A percentile compares a stretch with the other conserved stretches of the same genome.
Evolutionary conservation across 1,140 invertebrate genomes (phyloP).

Genomic region (Araneus ventricosus): DNA sequence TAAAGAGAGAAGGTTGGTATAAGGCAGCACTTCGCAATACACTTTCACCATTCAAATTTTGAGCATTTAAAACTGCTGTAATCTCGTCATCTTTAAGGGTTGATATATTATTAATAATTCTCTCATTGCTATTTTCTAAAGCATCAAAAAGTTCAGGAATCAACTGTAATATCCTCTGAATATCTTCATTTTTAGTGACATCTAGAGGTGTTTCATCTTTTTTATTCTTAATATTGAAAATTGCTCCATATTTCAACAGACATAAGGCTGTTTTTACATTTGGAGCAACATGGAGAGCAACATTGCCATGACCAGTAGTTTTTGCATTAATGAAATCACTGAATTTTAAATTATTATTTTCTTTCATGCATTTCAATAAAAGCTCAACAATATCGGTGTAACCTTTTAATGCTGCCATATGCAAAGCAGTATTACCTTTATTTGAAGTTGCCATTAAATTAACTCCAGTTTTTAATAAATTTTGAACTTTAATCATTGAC

Average conservation of each 20-base stretch:
- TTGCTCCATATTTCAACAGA: slow-evolving; percentile 44
- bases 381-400: slow-evolving; percentile 55
- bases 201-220: slow-evolving; percentile 1
- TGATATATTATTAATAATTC: background rate
- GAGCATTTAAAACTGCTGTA: background rate
- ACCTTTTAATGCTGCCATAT: slow-evolving; percentile 60
- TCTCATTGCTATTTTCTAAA: background rate
- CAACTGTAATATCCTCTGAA: background rate
- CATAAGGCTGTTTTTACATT: background rate
- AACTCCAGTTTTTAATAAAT: slow-evolving; percentile 76
- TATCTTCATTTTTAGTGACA: slow-evolving; percentile 26
- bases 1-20: background rate
- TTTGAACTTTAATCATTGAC: slow-evolving; percentile 78
- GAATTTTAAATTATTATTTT: background rate
- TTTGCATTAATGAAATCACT: slow-evolving; percentile 50
- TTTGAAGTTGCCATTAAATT: slow-evolving; percentile 79
- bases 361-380: background rate
- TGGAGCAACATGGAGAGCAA: slow-evolving; percentile 41
- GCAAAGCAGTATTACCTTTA: slow-evolving; percentile 60
- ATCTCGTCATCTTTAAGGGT: background rate
- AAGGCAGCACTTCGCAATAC: background rate
- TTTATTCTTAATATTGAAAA: slow-evolving; percentile 21
- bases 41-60: background rate
- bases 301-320: background rate
- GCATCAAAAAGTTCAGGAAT: background rate